phyloP scores from a whole-genome alignment of 2,797 vertebrate species.

The Picus viridis region DNA sequence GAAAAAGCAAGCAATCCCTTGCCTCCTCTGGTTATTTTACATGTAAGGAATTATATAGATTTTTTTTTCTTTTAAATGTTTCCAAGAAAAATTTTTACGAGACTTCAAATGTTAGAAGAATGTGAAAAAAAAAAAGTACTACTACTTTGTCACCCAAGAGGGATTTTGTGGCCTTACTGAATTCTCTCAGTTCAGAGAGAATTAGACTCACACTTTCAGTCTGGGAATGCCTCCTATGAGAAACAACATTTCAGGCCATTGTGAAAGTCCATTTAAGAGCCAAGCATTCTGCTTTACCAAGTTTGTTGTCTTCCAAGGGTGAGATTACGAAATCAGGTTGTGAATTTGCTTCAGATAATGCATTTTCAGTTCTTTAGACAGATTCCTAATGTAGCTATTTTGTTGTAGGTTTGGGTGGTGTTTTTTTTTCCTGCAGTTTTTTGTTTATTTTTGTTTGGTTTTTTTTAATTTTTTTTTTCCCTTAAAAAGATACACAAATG shows the following conservation, averaged over 20 bases:
- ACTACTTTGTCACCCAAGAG: neutral
- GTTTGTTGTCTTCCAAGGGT: neutral
- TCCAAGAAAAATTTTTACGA: neutral
- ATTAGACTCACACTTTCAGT: neutral
- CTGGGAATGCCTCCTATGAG: neutral
- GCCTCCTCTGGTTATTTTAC: neutral
- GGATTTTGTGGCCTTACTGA: neutral
- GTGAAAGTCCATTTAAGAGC: neutral
- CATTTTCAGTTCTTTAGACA: neutral
- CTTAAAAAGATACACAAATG: neutral
- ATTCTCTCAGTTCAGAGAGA: neutral
- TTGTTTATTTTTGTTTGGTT: neutral
- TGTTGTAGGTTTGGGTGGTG: neutral
- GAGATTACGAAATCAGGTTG: constrained; percentile 4
- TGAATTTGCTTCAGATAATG: neutral
- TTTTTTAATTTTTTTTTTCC: neutral
- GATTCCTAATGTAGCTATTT: neutral
- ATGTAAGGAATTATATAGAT: neutral
- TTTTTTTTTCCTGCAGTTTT: neutral
- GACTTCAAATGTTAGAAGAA: neutral
- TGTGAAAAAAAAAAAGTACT: neutral
- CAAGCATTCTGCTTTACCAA: neutral
- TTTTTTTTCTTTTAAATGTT: neutral
- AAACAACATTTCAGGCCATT: neutral
- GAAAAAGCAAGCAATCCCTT: neutral